Conservation (phyloP, 2,888 invertebrate species). For the Ametastegia equiseti region DNA sequence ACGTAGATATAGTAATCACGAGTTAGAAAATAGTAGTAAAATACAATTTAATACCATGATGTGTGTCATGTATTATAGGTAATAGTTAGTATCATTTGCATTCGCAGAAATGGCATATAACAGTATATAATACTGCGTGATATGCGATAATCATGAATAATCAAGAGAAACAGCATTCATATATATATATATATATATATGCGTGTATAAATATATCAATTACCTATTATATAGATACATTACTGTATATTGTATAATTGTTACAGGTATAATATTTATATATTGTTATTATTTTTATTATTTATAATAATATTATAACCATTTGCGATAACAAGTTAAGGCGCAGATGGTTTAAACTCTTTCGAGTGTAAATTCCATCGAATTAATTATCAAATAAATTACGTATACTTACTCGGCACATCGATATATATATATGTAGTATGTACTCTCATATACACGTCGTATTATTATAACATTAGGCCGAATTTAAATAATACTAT, state of each 20-base stretch:
- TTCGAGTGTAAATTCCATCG: not conserved
- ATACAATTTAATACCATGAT: slow-evolving; percentile 16
- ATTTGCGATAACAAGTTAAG: slow-evolving; percentile 26
- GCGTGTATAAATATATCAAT: not conserved
- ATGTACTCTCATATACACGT: too few relatives aligned
- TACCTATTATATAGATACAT: not conserved
- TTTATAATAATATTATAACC: not conserved
- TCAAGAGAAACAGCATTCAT: slow-evolving; percentile 3
- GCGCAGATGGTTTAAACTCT: slow-evolving; percentile 31
- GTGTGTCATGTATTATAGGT: not conserved
- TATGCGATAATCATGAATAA: slow-evolving; percentile 19
- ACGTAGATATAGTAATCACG: not conserved
- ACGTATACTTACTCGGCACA: not conserved
- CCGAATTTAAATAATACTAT: slow-evolving; percentile 25
- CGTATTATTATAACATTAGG: not conserved
- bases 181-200: not conserved
- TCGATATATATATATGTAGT: too few relatives aligned
- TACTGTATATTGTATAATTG: not conserved
- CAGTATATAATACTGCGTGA: slow-evolving; percentile 3
- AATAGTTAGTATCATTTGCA: too few relatives aligned
- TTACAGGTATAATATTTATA: not conserved
- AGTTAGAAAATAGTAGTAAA: slow-evolving; percentile 45
- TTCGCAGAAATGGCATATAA: slow-evolving; percentile 4
- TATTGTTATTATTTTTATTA: not conserved
- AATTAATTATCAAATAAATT: not conserved